Evolutionary conservation across 2,113 vertebrate genomes (phyloP).

Genomic region (Eptatretus burgeri): DNA sequence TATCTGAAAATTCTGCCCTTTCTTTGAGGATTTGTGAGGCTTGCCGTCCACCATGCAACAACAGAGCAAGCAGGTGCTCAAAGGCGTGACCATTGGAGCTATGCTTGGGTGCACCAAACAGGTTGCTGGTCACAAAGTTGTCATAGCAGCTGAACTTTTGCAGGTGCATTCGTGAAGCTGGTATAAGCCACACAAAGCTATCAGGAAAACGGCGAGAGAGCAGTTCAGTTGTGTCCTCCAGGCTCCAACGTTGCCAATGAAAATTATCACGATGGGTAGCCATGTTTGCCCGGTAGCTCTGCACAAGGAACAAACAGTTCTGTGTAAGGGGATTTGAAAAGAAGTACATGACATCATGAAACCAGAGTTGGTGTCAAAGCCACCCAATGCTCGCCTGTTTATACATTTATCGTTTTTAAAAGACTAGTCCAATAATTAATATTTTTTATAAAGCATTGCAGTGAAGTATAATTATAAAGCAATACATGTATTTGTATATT

Average conservation of each 20-base stretch:
- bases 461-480: too few relatives aligned
- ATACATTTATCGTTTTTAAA: too few relatives aligned
- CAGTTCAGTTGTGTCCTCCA: conserved; percentile 42
- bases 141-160: conserved; percentile 90
- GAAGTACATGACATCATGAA: too few relatives aligned
- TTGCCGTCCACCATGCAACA: conserved; percentile 13
- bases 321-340: neutral
- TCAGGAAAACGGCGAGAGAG: conserved; percentile 39
- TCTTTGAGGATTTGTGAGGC: too few relatives aligned
- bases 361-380: too few relatives aligned
- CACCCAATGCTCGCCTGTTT: too few relatives aligned
- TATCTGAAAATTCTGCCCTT: too few relatives aligned
- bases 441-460: too few relatives aligned
- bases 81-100: conserved; percentile 32
- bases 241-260: conserved; percentile 60
- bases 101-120: conserved; percentile 81
- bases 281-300: conserved; percentile 82
- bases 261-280: conserved; percentile 38
- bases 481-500: too few relatives aligned
- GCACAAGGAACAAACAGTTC: conserved; percentile 10
- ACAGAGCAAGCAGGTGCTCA: conserved; percentile 41
- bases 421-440: too few relatives aligned
- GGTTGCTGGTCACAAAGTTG: conserved; percentile 71
- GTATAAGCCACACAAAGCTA: conserved; percentile 51
- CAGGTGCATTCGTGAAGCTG: conserved; percentile 61